Evolutionary conservation across 1,140 invertebrate genomes (phyloP).

Genomic region (Nymphalis io): DNA sequence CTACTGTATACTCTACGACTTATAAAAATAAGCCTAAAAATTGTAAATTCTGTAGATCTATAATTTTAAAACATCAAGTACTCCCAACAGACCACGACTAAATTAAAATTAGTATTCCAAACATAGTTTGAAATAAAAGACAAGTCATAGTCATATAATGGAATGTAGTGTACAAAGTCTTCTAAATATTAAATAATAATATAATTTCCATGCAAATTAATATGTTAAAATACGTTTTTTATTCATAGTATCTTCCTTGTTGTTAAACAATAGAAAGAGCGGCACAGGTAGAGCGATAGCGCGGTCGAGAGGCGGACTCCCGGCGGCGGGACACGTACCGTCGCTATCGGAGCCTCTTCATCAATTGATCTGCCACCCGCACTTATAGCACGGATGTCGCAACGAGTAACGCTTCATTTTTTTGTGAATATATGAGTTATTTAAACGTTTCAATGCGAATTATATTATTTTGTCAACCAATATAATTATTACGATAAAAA

Average conservation of each 20-base stretch:
- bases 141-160: too few species aligned
- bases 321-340: slow-evolving; percentile 67
- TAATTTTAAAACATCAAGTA: too few species aligned
- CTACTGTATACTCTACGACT: too few species aligned
- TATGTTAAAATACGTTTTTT: slow-evolving; percentile 28
- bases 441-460: neutral
- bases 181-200: too few species aligned
- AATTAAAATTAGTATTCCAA: too few species aligned
- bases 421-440: neutral
- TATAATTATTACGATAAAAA: too few species aligned
- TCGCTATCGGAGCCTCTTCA: slow-evolving; percentile 64
- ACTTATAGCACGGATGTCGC: slow-evolving; percentile 22
- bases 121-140: too few species aligned
- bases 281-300: slow-evolving; percentile 47
- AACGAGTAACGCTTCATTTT: neutral
- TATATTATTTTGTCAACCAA: too few species aligned
- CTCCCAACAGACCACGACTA: too few species aligned
- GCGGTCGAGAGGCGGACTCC: slow-evolving; percentile 48
- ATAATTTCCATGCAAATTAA: slow-evolving; percentile 4
- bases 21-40: too few species aligned
- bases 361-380: slow-evolving; percentile 65
- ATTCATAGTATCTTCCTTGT: slow-evolving; percentile 37
- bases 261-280: slow-evolving; percentile 55
- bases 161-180: too few species aligned
- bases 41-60: too few species aligned